Conservation (phyloP, 2,113 vertebrate genomes). For the Oreotrochilus melanogaster region DNA sequence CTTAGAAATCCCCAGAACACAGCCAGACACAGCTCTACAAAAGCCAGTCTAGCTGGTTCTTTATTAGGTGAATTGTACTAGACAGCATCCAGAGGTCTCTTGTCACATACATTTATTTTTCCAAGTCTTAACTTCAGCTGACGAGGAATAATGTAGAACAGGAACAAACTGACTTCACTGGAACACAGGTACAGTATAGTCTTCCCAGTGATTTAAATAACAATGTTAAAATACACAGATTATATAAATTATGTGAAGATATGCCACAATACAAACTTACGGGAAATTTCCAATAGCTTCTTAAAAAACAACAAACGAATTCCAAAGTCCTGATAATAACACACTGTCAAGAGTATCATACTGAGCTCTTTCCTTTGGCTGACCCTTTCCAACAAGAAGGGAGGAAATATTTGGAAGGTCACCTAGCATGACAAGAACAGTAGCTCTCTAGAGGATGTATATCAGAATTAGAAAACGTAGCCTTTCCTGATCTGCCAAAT, state of each 20-base stretch:
- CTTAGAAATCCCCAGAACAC: not conserved
- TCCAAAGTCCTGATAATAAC: not conserved
- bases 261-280: not conserved
- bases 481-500: not conserved
- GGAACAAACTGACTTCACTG: not conserved
- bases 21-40: not conserved
- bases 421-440: not conserved
- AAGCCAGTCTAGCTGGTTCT: not conserved
- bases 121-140: not conserved
- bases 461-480: not conserved
- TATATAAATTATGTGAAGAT: not conserved
- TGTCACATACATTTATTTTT: not conserved
- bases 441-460: not conserved
- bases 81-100: not conserved
- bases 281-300: not conserved
- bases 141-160: not conserved
- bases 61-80: not conserved
- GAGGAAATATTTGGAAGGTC: constrained; percentile 17
- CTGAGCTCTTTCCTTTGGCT: not conserved
- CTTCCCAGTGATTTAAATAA: not conserved
- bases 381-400: not conserved
- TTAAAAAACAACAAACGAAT: not conserved
- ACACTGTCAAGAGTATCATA: accelerated
- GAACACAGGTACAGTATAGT: not conserved
- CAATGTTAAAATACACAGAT: not conserved